These are phyloP conservation scores for Eulithis testata DNA, from an alignment of 2,888 invertebrate species.

Conservation along the genomic window DNA sequence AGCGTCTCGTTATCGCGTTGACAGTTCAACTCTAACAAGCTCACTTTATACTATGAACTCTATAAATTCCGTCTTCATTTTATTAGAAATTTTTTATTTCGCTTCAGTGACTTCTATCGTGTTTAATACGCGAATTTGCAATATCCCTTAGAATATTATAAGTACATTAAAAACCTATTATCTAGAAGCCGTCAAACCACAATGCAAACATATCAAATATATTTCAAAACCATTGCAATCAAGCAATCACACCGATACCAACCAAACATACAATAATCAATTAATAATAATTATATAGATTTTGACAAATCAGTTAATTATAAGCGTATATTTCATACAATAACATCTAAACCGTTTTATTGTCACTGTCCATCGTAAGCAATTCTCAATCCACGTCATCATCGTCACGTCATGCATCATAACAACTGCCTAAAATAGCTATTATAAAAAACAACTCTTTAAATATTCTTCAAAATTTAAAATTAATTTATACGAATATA, in stretches of 20 bases:
- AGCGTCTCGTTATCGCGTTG: slow-evolving; percentile 8
- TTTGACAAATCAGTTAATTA: slow-evolving; percentile 15
- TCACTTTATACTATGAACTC: neutral
- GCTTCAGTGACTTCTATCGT: neutral
- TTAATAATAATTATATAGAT: slow-evolving; percentile 4
- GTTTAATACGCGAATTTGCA: neutral
- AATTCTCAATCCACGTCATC: neutral
- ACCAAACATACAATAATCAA: slow-evolving; percentile 27
- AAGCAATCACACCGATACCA: slow-evolving; percentile 46
- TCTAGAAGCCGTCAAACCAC: neutral
- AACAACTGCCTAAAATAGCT: too few relatives aligned
- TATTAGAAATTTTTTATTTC: neutral
- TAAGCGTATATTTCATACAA: slow-evolving; percentile 11
- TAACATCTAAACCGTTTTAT: slow-evolving; percentile 6
- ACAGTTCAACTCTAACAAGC: slow-evolving; percentile 1
- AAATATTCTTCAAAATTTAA: too few relatives aligned
- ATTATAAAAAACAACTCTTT: too few relatives aligned
- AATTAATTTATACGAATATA: too few relatives aligned
- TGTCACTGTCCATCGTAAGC: slow-evolving; percentile 17
- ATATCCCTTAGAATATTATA: neutral
- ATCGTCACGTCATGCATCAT: too few relatives aligned
- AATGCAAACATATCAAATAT: slow-evolving; percentile 11
- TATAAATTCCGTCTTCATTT: neutral
- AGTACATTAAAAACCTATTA: neutral
- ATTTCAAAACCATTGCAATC: slow-evolving; percentile 34